phyloP scores from a whole-genome alignment of 2,797 vertebrate species.

The Garrulus glandarius region DNA sequence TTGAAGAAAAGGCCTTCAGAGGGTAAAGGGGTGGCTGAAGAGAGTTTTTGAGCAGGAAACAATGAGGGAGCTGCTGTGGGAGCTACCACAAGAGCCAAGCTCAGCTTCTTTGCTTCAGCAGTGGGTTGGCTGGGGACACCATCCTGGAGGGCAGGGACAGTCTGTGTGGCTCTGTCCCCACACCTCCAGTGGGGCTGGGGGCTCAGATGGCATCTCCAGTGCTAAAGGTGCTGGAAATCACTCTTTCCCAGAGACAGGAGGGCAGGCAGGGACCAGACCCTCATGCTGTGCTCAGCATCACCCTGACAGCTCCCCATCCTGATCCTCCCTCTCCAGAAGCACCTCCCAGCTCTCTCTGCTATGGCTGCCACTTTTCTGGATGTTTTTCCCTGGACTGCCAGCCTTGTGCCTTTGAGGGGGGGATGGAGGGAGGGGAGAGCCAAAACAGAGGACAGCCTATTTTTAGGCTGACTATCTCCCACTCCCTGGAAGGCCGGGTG shows the following conservation, averaged over 20 bases:
- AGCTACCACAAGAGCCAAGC: neutral
- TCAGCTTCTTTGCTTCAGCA: neutral
- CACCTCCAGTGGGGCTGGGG: rapidly evolving
- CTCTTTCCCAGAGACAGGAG: neutral
- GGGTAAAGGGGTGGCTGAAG: neutral
- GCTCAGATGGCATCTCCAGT: neutral
- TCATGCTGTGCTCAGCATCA: rapidly evolving
- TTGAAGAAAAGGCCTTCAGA: neutral
- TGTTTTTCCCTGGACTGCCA: neutral
- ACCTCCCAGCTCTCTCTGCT: rapidly evolving
- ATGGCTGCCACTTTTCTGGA: neutral
- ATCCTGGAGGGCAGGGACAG: neutral
- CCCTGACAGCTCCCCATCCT: neutral
- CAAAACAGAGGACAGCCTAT: constrained; percentile 36
- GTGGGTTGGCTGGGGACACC: neutral
- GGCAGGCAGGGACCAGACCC: neutral
- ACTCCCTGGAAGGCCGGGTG: constrained; percentile 48
- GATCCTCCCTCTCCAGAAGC: neutral
- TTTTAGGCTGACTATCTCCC: constrained; percentile 63
- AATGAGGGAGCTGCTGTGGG: neutral
- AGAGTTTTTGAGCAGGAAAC: neutral
- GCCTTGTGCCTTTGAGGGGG: neutral
- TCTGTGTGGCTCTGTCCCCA: neutral
- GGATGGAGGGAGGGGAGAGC: neutral
- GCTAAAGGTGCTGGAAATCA: neutral